phyloP scores from a whole-genome alignment of 2,113 vertebrate genomes.

The Miniopterus natalensis region DNA sequence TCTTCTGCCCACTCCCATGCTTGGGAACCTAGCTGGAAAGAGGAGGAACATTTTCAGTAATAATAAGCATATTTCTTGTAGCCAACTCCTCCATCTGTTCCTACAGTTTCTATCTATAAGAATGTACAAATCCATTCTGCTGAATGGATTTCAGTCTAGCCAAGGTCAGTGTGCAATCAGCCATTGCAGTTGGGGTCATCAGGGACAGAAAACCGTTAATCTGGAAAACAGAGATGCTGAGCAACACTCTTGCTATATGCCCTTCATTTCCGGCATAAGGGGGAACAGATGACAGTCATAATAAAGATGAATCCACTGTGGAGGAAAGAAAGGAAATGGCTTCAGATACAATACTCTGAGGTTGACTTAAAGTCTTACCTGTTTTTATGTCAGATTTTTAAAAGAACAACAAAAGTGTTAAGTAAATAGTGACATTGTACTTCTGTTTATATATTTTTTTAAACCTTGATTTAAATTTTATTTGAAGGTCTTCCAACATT shows the following conservation, averaged over 20 bases:
- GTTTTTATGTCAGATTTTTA: not conserved
- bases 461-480: conserved; percentile 44
- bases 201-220: not conserved
- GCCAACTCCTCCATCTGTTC: conserved; percentile 71
- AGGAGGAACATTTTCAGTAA: conserved; percentile 60
- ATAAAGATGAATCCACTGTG: conserved; percentile 29
- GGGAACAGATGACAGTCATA: not conserved
- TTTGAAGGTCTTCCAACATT: not conserved
- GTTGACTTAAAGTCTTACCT: not conserved
- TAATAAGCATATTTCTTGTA: conserved; percentile 45
- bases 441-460: conserved; percentile 45
- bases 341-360: not conserved
- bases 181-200: not conserved
- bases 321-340: conserved; percentile 23
- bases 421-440: not conserved
- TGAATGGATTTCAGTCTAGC: conserved; percentile 10
- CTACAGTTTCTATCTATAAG: conserved; percentile 38
- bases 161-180: conserved; percentile 37
- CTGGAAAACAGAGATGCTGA: not conserved
- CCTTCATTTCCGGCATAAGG: conserved; percentile 43
- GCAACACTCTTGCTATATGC: not conserved
- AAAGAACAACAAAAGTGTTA: not conserved
- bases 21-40: conserved; percentile 21
- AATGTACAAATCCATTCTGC: conserved; percentile 5
- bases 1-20: conserved; percentile 23